These are phyloP conservation scores for Aspidiotus destructor DNA, from an alignment of 2,888 invertebrate species.

Conservation along the genomic window DNA sequence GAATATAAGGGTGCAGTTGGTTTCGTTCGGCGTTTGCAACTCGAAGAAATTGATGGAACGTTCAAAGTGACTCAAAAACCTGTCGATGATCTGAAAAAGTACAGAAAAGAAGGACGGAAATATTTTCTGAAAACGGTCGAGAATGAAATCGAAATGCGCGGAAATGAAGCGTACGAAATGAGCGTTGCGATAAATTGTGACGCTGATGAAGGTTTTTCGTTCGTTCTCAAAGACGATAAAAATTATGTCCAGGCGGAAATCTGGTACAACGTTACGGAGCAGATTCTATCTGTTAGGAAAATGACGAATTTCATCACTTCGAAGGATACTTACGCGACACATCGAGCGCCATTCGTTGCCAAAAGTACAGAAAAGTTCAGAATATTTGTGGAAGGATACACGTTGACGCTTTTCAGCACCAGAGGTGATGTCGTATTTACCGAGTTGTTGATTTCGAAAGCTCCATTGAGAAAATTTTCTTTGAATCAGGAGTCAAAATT, in stretches of 20 bases:
- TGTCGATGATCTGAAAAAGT: neutral
- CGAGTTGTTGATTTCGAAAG: neutral
- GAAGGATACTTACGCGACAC: neutral
- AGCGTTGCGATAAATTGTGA: neutral
- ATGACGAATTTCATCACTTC: too few species aligned
- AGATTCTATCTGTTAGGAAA: neutral
- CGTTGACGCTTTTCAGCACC: neutral
- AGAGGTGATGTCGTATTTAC: slow-evolving; percentile 6
- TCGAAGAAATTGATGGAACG: neutral
- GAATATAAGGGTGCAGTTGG: slow-evolving; percentile 11
- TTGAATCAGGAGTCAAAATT: too few species aligned
- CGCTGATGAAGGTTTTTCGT: neutral
- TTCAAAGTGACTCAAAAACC: slow-evolving; percentile 2
- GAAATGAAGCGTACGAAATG: slow-evolving; percentile 4
- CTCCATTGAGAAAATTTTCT: too few species aligned
- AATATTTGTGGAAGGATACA: neutral
- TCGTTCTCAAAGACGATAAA: slow-evolving; percentile 8
- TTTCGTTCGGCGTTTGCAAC: neutral
- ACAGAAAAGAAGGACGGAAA: neutral
- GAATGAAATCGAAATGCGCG: neutral
- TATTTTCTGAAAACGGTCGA: neutral
- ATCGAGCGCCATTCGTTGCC: neutral
- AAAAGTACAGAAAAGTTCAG: neutral
- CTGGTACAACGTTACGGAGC: neutral
- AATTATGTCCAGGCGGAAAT: neutral